Evolutionary conservation across 2,797 vertebrate genomes (phyloP).

Genomic region (Pipistrellus pipistrellus): DNA sequence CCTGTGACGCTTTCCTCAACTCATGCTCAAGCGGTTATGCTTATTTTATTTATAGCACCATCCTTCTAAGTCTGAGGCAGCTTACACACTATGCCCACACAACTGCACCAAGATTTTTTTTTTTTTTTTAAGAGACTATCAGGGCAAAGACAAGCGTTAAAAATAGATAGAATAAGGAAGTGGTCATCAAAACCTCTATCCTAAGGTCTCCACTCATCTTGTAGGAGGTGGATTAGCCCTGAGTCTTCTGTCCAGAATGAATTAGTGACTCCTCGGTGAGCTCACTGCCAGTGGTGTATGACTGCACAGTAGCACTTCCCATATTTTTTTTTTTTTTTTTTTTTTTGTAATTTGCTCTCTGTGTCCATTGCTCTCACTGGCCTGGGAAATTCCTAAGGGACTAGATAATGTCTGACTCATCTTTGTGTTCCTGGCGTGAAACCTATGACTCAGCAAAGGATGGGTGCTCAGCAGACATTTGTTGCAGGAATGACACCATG

Average conservation of each 20-base stretch:
- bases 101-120: background rate
- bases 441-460: conserved; percentile 73
- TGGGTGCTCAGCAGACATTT: conserved; percentile 14
- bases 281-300: background rate
- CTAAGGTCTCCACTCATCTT: background rate
- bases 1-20: conserved; percentile 46
- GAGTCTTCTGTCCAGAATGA: conserved; percentile 9
- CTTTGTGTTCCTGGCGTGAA: background rate
- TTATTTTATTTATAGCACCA: conserved; percentile 29
- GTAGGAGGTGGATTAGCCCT: background rate
- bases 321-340: background rate
- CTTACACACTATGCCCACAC: conserved; percentile 11
- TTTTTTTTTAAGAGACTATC: background rate
- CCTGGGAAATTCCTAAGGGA: conserved; percentile 59
- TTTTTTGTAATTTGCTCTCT: conserved; percentile 38
- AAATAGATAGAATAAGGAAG: background rate
- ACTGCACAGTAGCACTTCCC: background rate
- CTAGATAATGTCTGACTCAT: conserved; percentile 73
- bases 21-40: background rate
- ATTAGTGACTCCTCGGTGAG: background rate
- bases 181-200: background rate
- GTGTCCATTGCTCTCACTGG: background rate
- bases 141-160: conserved; percentile 4
- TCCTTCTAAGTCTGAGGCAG: conserved; percentile 41
- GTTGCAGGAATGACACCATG: conserved; percentile 47